Conservation (phyloP, 2,888 invertebrate genomes). For the Gryllus longicercus region DNA sequence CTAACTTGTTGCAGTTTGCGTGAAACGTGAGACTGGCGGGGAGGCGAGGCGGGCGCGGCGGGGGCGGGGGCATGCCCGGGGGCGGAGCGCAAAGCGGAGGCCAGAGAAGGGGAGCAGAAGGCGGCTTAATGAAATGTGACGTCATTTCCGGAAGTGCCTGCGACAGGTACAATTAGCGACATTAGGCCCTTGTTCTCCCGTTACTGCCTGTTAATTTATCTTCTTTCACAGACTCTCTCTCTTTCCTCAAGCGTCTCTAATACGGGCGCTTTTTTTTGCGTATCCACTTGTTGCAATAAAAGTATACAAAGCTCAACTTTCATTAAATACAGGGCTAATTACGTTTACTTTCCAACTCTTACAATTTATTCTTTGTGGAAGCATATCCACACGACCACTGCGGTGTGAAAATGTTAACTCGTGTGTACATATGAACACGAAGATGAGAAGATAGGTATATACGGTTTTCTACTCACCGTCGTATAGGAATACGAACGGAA, state of each 20-base stretch:
- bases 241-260: neutral
- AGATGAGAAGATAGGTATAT: too few species aligned
- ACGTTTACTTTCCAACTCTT: too few species aligned
- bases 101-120: constrained; percentile 26
- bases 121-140: constrained; percentile 4
- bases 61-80: neutral
- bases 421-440: too few species aligned
- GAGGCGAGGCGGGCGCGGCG: neutral
- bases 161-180: constrained; percentile 17
- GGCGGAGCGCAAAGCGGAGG: constrained; percentile 26
- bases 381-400: too few species aligned
- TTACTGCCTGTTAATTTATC: constrained; percentile 17
- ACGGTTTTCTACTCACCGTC: too few species aligned
- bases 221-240: neutral
- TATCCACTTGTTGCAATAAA: too few species aligned
- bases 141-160: constrained; percentile 2
- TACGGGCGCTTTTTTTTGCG: too few species aligned
- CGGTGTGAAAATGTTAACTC: too few species aligned
- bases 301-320: too few species aligned
- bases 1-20: constrained; percentile 9
- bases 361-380: too few species aligned
- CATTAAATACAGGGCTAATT: too few species aligned
- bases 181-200: constrained; percentile 6
- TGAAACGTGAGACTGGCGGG: neutral
- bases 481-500: too few species aligned